Base-by-base conservation (phyloP, 1,140 invertebrate species). In the Melipona quadrifasciata region DNA sequence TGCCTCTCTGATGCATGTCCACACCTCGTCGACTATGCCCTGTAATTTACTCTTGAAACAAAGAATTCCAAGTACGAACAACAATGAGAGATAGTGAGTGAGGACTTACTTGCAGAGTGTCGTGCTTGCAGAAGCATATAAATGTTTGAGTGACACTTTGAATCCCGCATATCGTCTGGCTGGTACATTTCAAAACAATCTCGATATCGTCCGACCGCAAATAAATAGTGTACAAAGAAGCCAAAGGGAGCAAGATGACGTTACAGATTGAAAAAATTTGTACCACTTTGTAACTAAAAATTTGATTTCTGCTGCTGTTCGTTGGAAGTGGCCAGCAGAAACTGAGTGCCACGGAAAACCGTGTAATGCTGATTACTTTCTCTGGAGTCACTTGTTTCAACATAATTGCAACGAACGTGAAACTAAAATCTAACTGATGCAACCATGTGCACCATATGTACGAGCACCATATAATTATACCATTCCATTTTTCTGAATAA, bases 281-380 rank as follows among this genome's bases (percentile, higher is more conserved):
- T 24, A 70, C 11, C 21, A 80, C 21, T n/a, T 64, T 67, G 12
- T 67, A 65, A 27, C 53, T 19, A 2, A 67, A 1, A 0, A 80
- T 17, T 14, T 85, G 47, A n/a, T 2, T 17, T 24, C 53, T 84
- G 5, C 55, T 57, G 3, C 82, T 76, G 8, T 34, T 0, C n/a
- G n/a, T 64, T n/a, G 85, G 12, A 1, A 68, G 47, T 47, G 85
- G 85, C 82, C 82, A 86, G 12, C 51, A 73, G 21, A 58, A 55
- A 0, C 27, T 34, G 1, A 86, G 17, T 3, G 14, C 31, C 21
- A 84, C 47, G n/a, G 55, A 53, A 10, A 79, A 6, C 3, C 31
- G 34, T 16, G 51, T 65, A 34, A 86, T 84, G 4, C 14, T 17
- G 0, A 86, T 70, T 4, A 34, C 31, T 27, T 75, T 84, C 47